phyloP scores from a whole-genome alignment of 2,888 invertebrate genomes.

The Hipparchia semele region DNA sequence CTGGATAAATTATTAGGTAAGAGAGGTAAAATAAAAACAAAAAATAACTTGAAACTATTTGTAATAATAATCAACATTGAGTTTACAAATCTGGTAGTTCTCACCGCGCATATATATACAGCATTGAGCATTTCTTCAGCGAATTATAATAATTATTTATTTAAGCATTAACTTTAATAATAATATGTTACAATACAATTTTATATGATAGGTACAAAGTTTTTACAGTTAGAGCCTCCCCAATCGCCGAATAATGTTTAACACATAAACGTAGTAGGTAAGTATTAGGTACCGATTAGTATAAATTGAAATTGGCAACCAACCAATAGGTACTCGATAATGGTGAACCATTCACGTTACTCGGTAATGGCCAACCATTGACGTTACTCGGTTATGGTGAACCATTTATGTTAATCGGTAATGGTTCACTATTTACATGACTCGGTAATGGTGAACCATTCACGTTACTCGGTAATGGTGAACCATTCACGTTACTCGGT shows the following conservation, averaged over 20 bases:
- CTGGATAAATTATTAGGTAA: no score
- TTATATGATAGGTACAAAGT: slow-evolving; percentile 4
- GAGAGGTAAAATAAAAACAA: slow-evolving; percentile 52
- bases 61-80: slow-evolving; percentile 75
- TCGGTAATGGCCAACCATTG: no score
- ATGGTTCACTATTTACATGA: no score
- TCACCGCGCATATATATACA: slow-evolving; percentile 68
- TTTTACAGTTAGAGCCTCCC: neutral
- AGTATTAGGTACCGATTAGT: no score
- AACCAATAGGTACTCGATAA: no score
- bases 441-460: no score
- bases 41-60: slow-evolving; percentile 76
- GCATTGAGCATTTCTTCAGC: slow-evolving; percentile 67
- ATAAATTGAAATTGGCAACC: no score
- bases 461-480: no score
- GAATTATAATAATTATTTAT: slow-evolving; percentile 20
- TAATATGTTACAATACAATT: slow-evolving; percentile 8
- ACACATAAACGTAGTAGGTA: neutral
- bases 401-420: no score
- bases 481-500: no score
- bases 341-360: no score
- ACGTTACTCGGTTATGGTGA: no score
- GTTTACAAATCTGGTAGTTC: slow-evolving; percentile 55
- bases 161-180: slow-evolving; percentile 18
- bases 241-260: neutral